Conservation (phyloP, 2,888 invertebrate genomes). For the Trichacis sp. region DNA sequence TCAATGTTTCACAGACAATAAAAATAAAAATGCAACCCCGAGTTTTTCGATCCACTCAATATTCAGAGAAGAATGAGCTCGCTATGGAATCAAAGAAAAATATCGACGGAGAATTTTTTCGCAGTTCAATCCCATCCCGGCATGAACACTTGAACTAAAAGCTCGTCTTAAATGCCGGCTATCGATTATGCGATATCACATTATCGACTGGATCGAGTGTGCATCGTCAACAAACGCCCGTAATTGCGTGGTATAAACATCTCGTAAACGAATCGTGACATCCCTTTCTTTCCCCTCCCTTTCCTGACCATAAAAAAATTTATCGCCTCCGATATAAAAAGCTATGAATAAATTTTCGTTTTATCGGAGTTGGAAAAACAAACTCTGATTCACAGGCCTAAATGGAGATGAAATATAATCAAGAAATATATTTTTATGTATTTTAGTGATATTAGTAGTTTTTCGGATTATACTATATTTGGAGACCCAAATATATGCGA, state of each 20-base stretch:
- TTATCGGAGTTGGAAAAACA: background rate
- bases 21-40: too few species aligned
- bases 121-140: constrained; percentile 42
- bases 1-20: too few species aligned
- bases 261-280: background rate
- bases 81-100: constrained; percentile 33
- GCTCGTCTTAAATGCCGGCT: constrained; percentile 41
- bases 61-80: background rate
- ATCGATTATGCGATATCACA: constrained; percentile 31
- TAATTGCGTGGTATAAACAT: background rate
- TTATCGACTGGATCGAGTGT: background rate
- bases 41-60: background rate
- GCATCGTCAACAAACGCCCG: background rate
- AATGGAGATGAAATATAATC: too few species aligned
- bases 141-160: constrained; percentile 39
- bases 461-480: too few species aligned
- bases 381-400: too few species aligned
- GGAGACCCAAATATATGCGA: too few species aligned
- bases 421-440: too few species aligned
- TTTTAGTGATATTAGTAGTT: too few species aligned
- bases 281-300: background rate
- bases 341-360: background rate
- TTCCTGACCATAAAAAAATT: background rate
- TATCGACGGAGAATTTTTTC: constrained; percentile 40
- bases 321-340: background rate